Conservation (phyloP, 2,113 vertebrate genomes). For the Microtus pennsylvanicus region DNA sequence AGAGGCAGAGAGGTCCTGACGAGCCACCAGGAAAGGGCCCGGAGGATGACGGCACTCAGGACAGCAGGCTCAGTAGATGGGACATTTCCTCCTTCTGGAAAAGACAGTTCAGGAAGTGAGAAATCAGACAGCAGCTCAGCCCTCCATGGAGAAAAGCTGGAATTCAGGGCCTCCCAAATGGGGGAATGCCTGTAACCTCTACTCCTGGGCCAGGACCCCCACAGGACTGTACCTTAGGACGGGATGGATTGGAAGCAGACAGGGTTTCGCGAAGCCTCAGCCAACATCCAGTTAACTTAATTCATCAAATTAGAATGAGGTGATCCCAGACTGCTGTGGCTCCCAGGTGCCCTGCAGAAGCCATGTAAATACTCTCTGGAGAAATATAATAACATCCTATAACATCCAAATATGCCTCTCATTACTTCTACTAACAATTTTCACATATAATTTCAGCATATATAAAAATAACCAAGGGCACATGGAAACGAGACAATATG, state of each 20-base stretch:
- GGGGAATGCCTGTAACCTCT: not conserved
- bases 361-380: not conserved
- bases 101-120: not conserved
- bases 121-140: not conserved
- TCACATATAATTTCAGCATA: not conserved
- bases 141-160: not conserved
- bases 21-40: not conserved
- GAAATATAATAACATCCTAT: not conserved
- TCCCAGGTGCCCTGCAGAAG: not conserved
- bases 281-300: conserved; percentile 1
- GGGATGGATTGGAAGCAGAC: not conserved
- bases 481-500: conserved; percentile 1
- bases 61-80: not conserved
- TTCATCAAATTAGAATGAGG: conserved; percentile 51
- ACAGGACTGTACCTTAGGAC: not conserved
- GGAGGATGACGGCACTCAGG: not conserved
- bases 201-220: not conserved
- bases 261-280: not conserved
- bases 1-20: not conserved
- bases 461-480: conserved; percentile 18
- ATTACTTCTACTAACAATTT: not conserved
- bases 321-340: not conserved
- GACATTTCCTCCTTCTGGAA: not conserved
- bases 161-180: not conserved
- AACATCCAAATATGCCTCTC: not conserved